Evolutionary conservation across 1,140 invertebrate genomes (phyloP).

Genomic region (Elymnias hypermnestra): DNA sequence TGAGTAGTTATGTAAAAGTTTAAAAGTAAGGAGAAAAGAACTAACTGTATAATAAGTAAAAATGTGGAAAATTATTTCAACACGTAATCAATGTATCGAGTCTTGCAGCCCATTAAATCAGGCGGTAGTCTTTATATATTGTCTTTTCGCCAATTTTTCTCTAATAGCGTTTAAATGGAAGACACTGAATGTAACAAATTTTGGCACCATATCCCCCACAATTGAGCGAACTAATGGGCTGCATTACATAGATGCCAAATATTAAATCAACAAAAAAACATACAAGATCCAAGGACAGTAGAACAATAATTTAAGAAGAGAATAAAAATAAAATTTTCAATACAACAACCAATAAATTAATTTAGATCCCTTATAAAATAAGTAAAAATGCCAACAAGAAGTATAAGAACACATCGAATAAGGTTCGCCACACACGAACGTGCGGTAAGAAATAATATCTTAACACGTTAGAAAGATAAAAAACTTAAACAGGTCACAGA

Average conservation of each 20-base stretch:
- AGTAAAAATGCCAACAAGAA: slow-evolving; percentile 76
- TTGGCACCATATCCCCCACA: slow-evolving; percentile 38
- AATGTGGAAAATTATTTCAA: slow-evolving; percentile 22
- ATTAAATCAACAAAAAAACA: slow-evolving; percentile 39
- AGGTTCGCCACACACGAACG: slow-evolving; percentile 37
- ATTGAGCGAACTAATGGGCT: slow-evolving; percentile 46
- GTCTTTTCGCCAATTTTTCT: slow-evolving; percentile 21
- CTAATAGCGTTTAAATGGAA: slow-evolving; percentile 50
- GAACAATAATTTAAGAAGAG: slow-evolving; percentile 69
- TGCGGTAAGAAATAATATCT: slow-evolving; percentile 48
- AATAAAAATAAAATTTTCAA: slow-evolving; percentile 72
- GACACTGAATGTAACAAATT: slow-evolving; percentile 48
- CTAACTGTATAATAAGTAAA: slow-evolving; percentile 45
- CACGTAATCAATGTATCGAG: slow-evolving; percentile 19
- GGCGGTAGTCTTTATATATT: slow-evolving; percentile 18
- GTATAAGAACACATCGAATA: slow-evolving; percentile 74
- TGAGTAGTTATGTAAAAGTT: slow-evolving; percentile 71
- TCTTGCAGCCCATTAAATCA: slow-evolving; percentile 53
- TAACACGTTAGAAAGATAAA: slow-evolving; percentile 66
- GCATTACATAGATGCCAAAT: slow-evolving; percentile 60
- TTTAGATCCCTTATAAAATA: slow-evolving; percentile 75
- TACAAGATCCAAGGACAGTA: slow-evolving; percentile 48
- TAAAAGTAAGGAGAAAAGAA: slow-evolving; percentile 65
- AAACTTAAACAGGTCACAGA: slow-evolving; percentile 74
- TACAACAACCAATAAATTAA: slow-evolving; percentile 76